Evolutionary conservation across 2,888 invertebrate species (phyloP).

Genomic region (Drosophila longiperda): DNA sequence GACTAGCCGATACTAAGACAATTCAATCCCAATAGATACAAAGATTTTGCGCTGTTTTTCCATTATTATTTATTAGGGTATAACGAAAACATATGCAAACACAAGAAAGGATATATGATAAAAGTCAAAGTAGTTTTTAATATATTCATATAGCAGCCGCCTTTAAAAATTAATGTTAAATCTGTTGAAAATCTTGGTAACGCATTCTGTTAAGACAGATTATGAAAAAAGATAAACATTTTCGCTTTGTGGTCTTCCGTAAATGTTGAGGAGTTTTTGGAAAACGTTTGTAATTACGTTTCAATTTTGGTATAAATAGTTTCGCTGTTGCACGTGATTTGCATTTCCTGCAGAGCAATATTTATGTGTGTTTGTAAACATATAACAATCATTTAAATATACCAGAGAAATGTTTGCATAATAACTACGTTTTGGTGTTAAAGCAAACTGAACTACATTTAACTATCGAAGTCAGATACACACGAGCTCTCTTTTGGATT

Average conservation of each 20-base stretch:
- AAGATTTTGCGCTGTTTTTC: background rate
- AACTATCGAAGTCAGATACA: background rate
- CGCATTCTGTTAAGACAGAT: slow-evolving; percentile 6
- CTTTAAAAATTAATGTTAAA: slow-evolving; percentile 26
- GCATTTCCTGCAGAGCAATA: background rate
- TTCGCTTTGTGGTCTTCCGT: slow-evolving; percentile 4
- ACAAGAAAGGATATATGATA: background rate
- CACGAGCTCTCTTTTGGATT: background rate
- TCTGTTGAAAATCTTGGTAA: background rate
- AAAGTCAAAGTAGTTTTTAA: background rate
- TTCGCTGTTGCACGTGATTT: slow-evolving; percentile 12
- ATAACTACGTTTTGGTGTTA: background rate
- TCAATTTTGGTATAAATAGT: slow-evolving; percentile 4
- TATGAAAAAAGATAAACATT: slow-evolving; percentile 11
- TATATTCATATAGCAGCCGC: background rate
- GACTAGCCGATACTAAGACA: background rate
- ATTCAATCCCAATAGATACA: background rate
- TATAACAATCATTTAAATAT: background rate
- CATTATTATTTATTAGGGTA: slow-evolving; percentile 9
- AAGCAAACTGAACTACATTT: background rate
- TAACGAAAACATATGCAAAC: background rate
- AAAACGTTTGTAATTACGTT: slow-evolving; percentile 17
- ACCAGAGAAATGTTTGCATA: background rate
- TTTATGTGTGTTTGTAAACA: background rate
- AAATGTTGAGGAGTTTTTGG: background rate